Evolutionary conservation across 2,113 vertebrate species (phyloP).

Genomic region (Eubucco bourcierii): DNA sequence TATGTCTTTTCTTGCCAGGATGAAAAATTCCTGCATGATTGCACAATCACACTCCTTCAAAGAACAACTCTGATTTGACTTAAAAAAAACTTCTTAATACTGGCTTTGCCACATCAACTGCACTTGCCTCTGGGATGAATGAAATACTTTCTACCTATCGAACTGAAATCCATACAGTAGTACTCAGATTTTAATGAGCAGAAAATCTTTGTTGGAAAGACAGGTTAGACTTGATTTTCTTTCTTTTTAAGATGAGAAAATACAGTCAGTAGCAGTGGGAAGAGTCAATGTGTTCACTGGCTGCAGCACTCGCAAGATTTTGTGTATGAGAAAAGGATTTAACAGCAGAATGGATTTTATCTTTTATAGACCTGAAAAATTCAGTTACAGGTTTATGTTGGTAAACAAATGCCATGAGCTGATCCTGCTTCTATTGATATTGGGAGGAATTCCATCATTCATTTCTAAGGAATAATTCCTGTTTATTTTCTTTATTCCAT

Average conservation of each 20-base stretch:
- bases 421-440: background rate
- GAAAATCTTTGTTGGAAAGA: conserved; percentile 53
- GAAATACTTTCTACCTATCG: background rate
- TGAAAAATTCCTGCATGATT: conserved; percentile 43
- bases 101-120: background rate
- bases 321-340: background rate
- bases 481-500: background rate
- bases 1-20: conserved; percentile 6
- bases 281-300: background rate
- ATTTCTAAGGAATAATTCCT: background rate
- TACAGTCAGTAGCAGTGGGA: conserved; percentile 27
- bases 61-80: conserved; percentile 43
- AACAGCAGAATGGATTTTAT: background rate
- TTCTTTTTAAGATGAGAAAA: conserved; percentile 25
- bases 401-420: background rate
- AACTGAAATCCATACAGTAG: conserved; percentile 16
- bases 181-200: conserved; percentile 52
- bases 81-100: background rate
- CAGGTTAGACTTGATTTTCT: conserved; percentile 53
- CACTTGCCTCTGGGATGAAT: conserved; percentile 20
- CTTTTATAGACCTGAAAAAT: background rate
- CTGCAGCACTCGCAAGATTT: background rate
- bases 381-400: background rate
- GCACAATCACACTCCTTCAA: conserved; percentile 24
- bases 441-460: background rate